phyloP scores from a whole-genome alignment of 2,888 invertebrate genomes.

The Anarsia innoxiella region DNA sequence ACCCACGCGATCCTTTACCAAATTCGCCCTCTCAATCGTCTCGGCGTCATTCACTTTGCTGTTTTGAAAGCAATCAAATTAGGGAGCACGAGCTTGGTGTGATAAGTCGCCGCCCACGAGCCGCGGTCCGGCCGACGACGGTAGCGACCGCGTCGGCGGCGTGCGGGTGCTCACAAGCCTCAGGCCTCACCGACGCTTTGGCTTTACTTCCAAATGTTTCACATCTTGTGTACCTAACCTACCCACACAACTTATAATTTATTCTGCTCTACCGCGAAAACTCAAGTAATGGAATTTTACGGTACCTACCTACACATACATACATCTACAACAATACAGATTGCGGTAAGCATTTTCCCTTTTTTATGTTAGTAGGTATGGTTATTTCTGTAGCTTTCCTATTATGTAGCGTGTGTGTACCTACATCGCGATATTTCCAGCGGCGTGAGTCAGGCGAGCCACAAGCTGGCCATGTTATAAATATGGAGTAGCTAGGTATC shows the following conservation, averaged over 20 bases:
- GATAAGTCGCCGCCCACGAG: too few relatives aligned
- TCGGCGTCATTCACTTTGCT: constrained; percentile 54
- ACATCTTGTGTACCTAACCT: neutral
- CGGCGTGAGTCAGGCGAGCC: constrained; percentile 5
- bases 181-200: neutral
- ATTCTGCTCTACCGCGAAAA: neutral
- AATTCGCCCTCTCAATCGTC: constrained; percentile 54
- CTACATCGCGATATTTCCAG: too few relatives aligned
- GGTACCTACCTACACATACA: neutral
- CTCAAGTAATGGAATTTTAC: neutral
- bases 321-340: too few relatives aligned
- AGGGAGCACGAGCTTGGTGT: too few relatives aligned
- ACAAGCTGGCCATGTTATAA: constrained; percentile 3
- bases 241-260: neutral
- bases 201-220: constrained; percentile 1
- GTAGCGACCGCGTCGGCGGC: neutral
- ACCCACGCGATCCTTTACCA: constrained; percentile 58
- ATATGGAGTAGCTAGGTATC: constrained; percentile 11
- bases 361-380: too few relatives aligned
- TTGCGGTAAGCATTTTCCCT: too few relatives aligned
- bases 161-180: neutral
- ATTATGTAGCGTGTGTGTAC: too few relatives aligned
- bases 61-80: constrained; percentile 54
- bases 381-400: too few relatives aligned
- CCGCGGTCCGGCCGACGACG: neutral